Evolutionary conservation across 1,140 invertebrate species (phyloP), one percentile per base, ranked within the genome.

Genomic region (Eupeodes corollae): DNA sequence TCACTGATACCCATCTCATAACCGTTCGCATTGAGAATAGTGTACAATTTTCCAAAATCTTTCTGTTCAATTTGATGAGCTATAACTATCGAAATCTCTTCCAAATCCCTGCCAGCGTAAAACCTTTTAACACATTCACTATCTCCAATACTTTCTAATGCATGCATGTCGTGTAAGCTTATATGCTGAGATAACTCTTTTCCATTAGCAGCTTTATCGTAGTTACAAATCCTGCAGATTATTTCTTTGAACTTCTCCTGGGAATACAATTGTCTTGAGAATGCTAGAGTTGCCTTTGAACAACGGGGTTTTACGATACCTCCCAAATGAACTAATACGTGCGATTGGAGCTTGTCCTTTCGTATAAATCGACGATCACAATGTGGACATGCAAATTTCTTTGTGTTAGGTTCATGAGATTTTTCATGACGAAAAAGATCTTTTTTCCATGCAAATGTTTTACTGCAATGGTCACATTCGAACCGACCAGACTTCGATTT

Each of bases 1-100:
- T 67, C 63, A 40, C 46, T 56, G 8, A 67, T 15, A 12, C 51
- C 44, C 19, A 63, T 44, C 49, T 67, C 63, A 34, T 61, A 65
- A 3, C 63, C 63, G 48, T 58, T 42, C 8, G 46, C 50, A 43
- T 66, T 67, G 2, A 62, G 41, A 2, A 67, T 38, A 3, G 42
- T 38, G 21, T 52, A 56, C 35, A 52, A 67, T 14, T 59, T 60
- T 1, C 55, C 52, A 14, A 49, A 31, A 0, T 44, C 14, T 10
- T 54, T 51, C 1, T 49, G 34, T 2, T 46, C 44, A 18, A 65
- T 55, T 5, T 65, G 57, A 11, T 34, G 10, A 8, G 50, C 50
- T 14, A 65, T 46, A 12, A 42, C 30, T 21, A 49, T 26, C 34
- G 49, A 63, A 16, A 58, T 47, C 6, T 42, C 11, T 2, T 19